Evolutionary conservation across 2,797 vertebrate genomes (phyloP), one percentile per base, ranked within the genome.

Genomic region (Oreochromis grahami): DNA sequence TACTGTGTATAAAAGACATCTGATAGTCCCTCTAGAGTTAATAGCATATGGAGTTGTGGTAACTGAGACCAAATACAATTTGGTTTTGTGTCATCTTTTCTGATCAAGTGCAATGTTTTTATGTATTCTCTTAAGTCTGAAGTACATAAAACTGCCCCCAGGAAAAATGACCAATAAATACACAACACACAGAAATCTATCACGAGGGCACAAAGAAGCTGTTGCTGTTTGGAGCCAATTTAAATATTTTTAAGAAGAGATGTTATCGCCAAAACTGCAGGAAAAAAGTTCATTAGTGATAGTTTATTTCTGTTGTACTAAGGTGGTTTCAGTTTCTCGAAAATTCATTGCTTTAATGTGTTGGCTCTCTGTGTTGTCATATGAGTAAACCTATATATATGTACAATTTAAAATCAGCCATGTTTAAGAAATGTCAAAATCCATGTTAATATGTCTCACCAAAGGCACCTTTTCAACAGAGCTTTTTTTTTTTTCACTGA

Each of bases 11-110:
- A 51, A 78, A 32, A 84, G 14, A 80, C 34, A 50, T 78, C 80
- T 79, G 52, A 72, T 45, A 51, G 43, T 76, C 76, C 68, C 68
- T 79, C 32, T 12, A 38, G 81, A 43, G 26, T 79, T 56, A 32
- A 74, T 4, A 32, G 24, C 15, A 38, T 51, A 11, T 74, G 52
- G 52, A 72, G 74, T 60, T 78, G 34, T 81, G 26, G 83, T 80
- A 65, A 77, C 65, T 65, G 45, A 91, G 80, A 85, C 85, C 70
- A 88, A 85, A 85, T 32, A 15, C 29, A 76, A 43, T 84, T 88
- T 74, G 81, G 74, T 81, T 92, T 90, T 80, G 13, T 91, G 56
- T 90, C 84, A 79, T 70, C n/a, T 56, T 87, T 87, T 84, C 45
- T 86, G 26, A 77, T 83, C 1, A 70, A 83, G 7, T 50, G 19